These are phyloP conservation scores for Eptatretus atami DNA, from an alignment of 2,797 vertebrate genomes.

Conservation along the genomic window DNA sequence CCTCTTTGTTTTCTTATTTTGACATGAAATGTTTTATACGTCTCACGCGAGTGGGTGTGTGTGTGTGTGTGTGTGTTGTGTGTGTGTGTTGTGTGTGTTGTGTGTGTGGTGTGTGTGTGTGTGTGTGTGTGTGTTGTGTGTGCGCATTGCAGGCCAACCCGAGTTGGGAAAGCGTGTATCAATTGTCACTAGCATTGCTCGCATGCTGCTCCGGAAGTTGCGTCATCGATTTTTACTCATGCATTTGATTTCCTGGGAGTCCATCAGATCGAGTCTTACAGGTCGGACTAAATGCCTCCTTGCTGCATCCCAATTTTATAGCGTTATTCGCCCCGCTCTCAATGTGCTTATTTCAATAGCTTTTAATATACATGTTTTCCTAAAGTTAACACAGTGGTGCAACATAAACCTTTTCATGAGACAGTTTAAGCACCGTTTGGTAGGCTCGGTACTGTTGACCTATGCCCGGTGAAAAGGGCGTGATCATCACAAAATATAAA, in stretches of 20 bases:
- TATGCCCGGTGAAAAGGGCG: too few relatives aligned
- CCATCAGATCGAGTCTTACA: slow-evolving; percentile 91
- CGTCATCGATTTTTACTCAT: slow-evolving; percentile 69
- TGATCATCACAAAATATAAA: too few relatives aligned
- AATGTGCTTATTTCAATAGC: too few relatives aligned
- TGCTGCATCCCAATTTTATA: too few relatives aligned
- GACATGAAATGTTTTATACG: too few relatives aligned
- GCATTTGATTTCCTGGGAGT: slow-evolving; percentile 81
- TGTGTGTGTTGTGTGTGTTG: neutral
- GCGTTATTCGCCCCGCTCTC: too few relatives aligned
- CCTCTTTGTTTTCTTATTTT: too few relatives aligned
- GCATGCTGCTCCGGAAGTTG: slow-evolving; percentile 71
- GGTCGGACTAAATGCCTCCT: slow-evolving; percentile 15
- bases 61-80: neutral
- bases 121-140: neutral
- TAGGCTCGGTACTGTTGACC: too few relatives aligned
- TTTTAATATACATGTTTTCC: too few relatives aligned
- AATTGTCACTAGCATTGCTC: slow-evolving; percentile 67
- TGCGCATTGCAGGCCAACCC: slow-evolving; percentile 47
- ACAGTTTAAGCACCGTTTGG: too few relatives aligned
- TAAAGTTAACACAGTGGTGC: too few relatives aligned
- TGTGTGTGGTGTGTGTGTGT: neutral
- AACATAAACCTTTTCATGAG: too few relatives aligned
- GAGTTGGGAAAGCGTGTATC: slow-evolving; percentile 74
- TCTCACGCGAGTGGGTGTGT: neutral